Evolutionary conservation across 2,888 invertebrate genomes (phyloP), one percentile per base, ranked within the genome.

Genomic region (Byasa hedistus): DNA sequence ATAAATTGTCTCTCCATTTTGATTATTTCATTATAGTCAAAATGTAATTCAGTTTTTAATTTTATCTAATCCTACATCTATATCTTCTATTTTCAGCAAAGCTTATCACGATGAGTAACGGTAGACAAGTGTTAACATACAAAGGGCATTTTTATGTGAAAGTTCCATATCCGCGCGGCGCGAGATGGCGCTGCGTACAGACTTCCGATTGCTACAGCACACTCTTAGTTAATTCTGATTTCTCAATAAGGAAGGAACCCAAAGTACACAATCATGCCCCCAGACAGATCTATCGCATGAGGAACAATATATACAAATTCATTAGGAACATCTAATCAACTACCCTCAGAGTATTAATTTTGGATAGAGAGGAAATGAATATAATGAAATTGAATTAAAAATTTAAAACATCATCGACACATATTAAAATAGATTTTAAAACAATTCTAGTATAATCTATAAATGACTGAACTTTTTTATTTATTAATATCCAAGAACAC

Each of bases 61-160:
- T 32, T 5, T 32, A 32, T 32, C 32, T 32, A 32, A 32, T 10
- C 10, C 32, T 32, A 8, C 7, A 32, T 32, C 32, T 32, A 32
- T 32, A 32, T 32, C 32, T 32, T 32, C 32, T 32, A 7, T 10
- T 75, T 75, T 1, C 75, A 79, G 81, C 73, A 22, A 61, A 73
- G 65, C 60, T 79, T 54, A 76, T 82, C 68, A 80, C 79, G 5
- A 84, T 85, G 24, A 69, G 80, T 0, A 72, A 79, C 7, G 75
- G 83, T 61, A 81, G 78, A 68, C 71, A 82, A 22, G 73, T 84
- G 36, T 64, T 86, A 32, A 76, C 75, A 63, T 85, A 86, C 70
- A 80, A 81, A 69, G 81, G 82, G 0, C 81, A 86, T 61, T 86
- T 81, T 65, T 86, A 86, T 70, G 72, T 78, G 2, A 80, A 79